Conservation (phyloP, 2,888 invertebrate genomes). For the Nebria salina region DNA sequence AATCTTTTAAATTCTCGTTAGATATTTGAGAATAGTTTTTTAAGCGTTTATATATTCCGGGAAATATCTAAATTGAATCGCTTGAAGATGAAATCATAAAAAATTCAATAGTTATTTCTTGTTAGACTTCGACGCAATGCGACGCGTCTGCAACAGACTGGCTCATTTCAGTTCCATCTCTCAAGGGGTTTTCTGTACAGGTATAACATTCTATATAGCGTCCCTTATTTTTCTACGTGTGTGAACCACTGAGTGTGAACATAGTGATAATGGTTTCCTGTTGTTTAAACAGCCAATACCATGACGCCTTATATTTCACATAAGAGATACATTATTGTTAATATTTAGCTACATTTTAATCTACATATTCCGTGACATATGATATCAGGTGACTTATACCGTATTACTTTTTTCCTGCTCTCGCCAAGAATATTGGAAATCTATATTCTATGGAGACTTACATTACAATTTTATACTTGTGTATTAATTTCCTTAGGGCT, state of each 20-base stretch:
- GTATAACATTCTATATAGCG: not conserved
- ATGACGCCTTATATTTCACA: not conserved
- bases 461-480: not conserved
- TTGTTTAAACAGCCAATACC: not conserved
- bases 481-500: not conserved
- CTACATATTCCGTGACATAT: too few species aligned
- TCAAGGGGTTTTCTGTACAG: not conserved
- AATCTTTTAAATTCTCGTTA: too few species aligned
- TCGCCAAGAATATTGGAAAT: slow-evolving; percentile 29
- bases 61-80: not conserved
- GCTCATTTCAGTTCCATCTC: not conserved
- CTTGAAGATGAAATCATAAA: not conserved
- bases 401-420: slow-evolving; percentile 15
- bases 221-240: not conserved
- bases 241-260: not conserved
- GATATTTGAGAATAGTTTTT: too few species aligned
- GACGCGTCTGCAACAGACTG: not conserved
- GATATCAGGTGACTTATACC: not conserved
- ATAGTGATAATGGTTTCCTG: slow-evolving; percentile 14
- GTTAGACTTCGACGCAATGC: not conserved
- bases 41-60: not conserved
- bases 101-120: not conserved
- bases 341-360: too few species aligned
- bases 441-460: slow-evolving; percentile 2
- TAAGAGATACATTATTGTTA: too few species aligned